A percentile compares a stretch with the other conserved stretches of the same genome.
Conservation (phyloP, 2,888 invertebrate genomes). For the Dasysyrphus tricinctus region DNA sequence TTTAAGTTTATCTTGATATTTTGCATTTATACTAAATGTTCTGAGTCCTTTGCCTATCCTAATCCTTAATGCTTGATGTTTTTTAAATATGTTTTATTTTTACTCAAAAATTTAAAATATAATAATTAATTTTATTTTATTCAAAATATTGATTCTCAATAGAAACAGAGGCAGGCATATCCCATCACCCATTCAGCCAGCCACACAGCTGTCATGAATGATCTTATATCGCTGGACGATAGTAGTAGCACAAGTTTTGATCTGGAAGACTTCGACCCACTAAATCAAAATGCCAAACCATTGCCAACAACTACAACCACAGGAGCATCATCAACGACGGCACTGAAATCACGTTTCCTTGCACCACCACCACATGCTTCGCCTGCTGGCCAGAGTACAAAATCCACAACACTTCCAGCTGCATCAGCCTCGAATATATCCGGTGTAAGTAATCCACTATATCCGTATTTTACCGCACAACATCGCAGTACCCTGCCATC, state of each 20-base stretch:
- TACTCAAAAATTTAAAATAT: background rate
- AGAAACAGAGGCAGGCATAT: conserved; percentile 73
- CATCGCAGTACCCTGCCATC: conserved; percentile 78
- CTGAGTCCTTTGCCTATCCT: conserved; percentile 43
- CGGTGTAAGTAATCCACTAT: conserved; percentile 83
- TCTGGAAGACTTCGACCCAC: conserved; percentile 88
- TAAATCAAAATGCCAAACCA: conserved; percentile 84
- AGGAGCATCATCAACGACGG: conserved; percentile 52
- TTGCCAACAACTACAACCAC: conserved; percentile 77
- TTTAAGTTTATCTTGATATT: conserved; percentile 55
- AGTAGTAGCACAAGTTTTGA: conserved; percentile 86
- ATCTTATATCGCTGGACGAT: conserved; percentile 88
- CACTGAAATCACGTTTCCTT: conserved; percentile 55
- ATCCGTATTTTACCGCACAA: conserved; percentile 84
- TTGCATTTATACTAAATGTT: conserved; percentile 61
- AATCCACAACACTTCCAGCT: conserved; percentile 81
- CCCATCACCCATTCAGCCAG: conserved; percentile 71
- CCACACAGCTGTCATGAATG: conserved; percentile 82
- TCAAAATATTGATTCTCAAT: conserved; percentile 34
- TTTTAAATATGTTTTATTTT: background rate
- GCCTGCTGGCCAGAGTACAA: conserved; percentile 73
- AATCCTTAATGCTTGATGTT: conserved; percentile 52
- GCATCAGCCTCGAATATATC: conserved; percentile 74
- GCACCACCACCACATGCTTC: conserved; percentile 40
- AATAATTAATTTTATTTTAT: conserved; percentile 17